phyloP scores from a whole-genome alignment of 1,140 invertebrate genomes.

The Heliconius hewitsoni region DNA sequence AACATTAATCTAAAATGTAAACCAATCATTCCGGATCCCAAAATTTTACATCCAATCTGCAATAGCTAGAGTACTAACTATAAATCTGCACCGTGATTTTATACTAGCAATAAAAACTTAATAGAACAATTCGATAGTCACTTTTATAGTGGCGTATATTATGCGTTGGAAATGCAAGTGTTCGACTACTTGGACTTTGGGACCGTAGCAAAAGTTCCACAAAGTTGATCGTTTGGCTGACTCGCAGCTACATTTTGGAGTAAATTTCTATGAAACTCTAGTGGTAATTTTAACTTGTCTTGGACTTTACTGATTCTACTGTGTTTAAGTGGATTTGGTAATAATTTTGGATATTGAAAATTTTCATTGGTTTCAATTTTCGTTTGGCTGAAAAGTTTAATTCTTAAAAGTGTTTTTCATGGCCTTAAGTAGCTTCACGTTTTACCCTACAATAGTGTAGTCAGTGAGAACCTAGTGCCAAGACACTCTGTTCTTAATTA shows the following conservation, averaged over 20 bases:
- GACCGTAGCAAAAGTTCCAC: background rate
- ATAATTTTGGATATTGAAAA: background rate
- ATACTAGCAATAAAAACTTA: background rate
- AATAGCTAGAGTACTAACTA: slow-evolving; percentile 6
- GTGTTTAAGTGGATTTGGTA: slow-evolving; percentile 9
- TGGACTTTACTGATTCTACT: background rate
- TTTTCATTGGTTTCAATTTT: background rate
- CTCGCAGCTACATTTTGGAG: background rate
- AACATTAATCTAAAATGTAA: slow-evolving; percentile 5
- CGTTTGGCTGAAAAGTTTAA: too few species aligned
- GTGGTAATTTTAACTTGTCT: slow-evolving; percentile 8
- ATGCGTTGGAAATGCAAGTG: background rate
- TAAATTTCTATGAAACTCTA: background rate
- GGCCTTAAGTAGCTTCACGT: too few species aligned
- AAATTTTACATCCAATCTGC: slow-evolving; percentile 1
- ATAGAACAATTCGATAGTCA: slow-evolving; percentile 7
- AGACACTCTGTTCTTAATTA: too few species aligned
- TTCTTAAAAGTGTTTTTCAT: too few species aligned
- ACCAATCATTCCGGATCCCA: background rate
- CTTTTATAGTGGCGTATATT: slow-evolving; percentile 8
- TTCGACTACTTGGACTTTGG: slow-evolving; percentile 3
- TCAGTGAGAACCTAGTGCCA: too few species aligned
- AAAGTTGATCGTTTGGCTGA: slow-evolving; percentile 12
- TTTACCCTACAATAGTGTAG: too few species aligned
- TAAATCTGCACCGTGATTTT: background rate